A percentile compares a stretch with the other conserved stretches of the same genome.
Evolutionary conservation across 2,888 invertebrate species (phyloP).

Genomic region (Saturnia pavonia): DNA sequence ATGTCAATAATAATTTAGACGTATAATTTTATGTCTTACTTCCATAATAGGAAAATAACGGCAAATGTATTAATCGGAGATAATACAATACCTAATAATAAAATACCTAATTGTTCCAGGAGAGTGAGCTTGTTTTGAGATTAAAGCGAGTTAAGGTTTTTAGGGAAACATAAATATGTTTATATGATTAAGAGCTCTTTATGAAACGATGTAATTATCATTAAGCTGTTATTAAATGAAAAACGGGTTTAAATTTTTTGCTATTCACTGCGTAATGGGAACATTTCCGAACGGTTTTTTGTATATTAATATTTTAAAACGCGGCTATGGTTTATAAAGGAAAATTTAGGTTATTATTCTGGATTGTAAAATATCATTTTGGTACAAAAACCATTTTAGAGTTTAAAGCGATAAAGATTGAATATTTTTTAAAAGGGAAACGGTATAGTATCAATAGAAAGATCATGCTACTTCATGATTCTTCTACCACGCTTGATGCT

Average conservation of each 20-base stretch:
- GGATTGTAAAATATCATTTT: background rate
- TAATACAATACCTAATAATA: background rate
- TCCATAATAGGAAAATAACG: background rate
- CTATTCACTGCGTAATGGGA: background rate
- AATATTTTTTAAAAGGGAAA: too few relatives aligned
- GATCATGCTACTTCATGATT: too few relatives aligned
- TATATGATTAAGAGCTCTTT: slow-evolving; percentile 35
- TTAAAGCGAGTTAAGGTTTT: slow-evolving; percentile 38
- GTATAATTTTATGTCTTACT: background rate
- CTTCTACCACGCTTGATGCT: too few relatives aligned
- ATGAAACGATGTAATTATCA: slow-evolving; percentile 37
- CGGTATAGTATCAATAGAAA: too few relatives aligned
- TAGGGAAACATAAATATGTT: slow-evolving; percentile 42
- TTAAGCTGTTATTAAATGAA: slow-evolving; percentile 34
- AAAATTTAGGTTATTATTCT: background rate
- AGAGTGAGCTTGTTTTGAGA: slow-evolving; percentile 27
- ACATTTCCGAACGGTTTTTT: background rate
- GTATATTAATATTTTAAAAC: background rate
- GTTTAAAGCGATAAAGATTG: too few relatives aligned
- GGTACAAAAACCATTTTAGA: background rate
- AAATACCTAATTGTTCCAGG: background rate
- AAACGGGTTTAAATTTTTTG: slow-evolving; percentile 17
- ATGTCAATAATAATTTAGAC: background rate
- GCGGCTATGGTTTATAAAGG: background rate
- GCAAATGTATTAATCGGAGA: background rate